Conservation (phyloP, 2,113 vertebrate species). For the Poecile atricapillus region DNA sequence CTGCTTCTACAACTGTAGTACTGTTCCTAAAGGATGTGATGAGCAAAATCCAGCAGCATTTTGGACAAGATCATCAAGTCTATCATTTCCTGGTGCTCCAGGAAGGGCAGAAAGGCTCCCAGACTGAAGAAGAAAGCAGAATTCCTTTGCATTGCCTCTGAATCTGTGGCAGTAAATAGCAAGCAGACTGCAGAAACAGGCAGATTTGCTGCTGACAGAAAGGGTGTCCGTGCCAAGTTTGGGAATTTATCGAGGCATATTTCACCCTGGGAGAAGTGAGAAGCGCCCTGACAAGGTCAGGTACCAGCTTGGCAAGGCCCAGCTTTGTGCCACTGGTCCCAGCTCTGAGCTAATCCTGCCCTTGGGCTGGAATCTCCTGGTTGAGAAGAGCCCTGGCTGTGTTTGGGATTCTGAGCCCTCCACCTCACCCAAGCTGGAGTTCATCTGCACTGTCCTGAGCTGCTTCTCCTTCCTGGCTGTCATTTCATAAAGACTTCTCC, state of each 20-base stretch:
- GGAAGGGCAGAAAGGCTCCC: not conserved
- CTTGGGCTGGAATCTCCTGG: not conserved
- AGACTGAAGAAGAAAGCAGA: not conserved
- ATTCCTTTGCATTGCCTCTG: not conserved
- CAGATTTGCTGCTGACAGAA: not conserved
- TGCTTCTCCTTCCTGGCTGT: not conserved
- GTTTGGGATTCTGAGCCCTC: not conserved
- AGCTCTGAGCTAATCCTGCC: not conserved
- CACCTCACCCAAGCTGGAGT: not conserved
- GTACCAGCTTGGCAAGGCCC: not conserved
- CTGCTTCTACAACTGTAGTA: not conserved
- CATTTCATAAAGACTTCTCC: not conserved
- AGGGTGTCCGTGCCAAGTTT: not conserved
- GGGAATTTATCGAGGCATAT: not conserved
- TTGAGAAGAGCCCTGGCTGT: not conserved
- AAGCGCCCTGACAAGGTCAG: not conserved
- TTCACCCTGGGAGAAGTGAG: not conserved
- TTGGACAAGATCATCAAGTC: not conserved
- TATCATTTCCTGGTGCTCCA: not conserved
- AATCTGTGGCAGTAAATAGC: not conserved
- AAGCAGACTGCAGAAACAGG: not conserved
- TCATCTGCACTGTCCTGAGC: not conserved
- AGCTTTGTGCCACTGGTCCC: not conserved
- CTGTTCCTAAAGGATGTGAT: not conserved
- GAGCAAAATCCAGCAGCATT: not conserved